Evolutionary conservation across 1,140 invertebrate species (phyloP), one percentile per base, ranked within the genome.

Genomic region (Uloborus diversus): DNA sequence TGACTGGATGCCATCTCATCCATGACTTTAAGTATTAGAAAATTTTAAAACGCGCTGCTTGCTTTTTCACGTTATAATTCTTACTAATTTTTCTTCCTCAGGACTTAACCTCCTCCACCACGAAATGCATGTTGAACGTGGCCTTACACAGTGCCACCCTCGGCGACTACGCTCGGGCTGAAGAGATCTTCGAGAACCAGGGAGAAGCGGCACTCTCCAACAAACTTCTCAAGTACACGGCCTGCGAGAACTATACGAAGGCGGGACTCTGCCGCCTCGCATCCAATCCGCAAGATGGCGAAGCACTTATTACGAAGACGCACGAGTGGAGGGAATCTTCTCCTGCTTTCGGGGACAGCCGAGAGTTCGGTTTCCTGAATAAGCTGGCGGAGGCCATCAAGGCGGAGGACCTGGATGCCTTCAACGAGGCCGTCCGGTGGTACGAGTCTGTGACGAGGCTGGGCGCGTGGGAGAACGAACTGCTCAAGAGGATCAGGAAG

Each of bases 181-280:
- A 47, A 17, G 35, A 68, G 11, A 23, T 79, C 35, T 79, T 61
- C 37, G 76, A 59, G 17, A 11, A 79, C 7, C n/a, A 47, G 1
- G 76, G 76, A 4, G 51, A 56, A 3, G 65, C 30, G n/a, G 23
- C 76, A 14, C 28, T 79, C 35, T 30, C 47, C 14, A 68, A 59
- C 64, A 61, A 59, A 2, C 32, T 79, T 7, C 65, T 79, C 11
- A 79, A 79, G 14, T 79, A 79, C 51, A 79, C 76, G 1, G 65
- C 64, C n/a, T 57, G 27, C 4, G 76, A 79, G 13, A 23, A 68
- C 33, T 79, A 37, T 5, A 20, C 30, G 0, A 68, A 37, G 27
- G 76, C 76, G 2, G 76, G 76, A 20, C 64, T 79, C 1, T 79
- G 76, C 37, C n/a, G 23, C 7, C 25, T 69, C 32, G 35, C 65